Conservation (phyloP, 1,140 invertebrate species). For the Drosophila neocordata region DNA sequence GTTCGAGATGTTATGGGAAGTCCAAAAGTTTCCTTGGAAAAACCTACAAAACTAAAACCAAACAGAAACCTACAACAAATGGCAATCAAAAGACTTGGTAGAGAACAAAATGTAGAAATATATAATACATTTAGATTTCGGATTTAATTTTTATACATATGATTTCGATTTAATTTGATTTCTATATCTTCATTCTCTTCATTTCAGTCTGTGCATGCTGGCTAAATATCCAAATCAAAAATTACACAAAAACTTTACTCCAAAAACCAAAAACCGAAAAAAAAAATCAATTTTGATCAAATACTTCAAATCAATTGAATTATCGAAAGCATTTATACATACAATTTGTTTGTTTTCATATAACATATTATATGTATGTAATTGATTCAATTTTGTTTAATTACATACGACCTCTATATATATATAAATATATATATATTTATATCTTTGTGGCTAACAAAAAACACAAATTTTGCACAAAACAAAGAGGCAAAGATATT, state of each 20-base stretch:
- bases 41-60: conserved; percentile 23
- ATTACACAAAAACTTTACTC: conserved; percentile 50
- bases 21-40: conserved; percentile 18
- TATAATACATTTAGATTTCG: conserved; percentile 36
- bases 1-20: neutral
- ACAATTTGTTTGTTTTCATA: conserved; percentile 45
- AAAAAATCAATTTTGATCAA: conserved; percentile 31
- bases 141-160: conserved; percentile 50
- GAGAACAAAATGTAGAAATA: conserved; percentile 51
- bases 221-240: conserved; percentile 67
- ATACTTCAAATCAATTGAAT: conserved; percentile 49
- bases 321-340: conserved; percentile 59
- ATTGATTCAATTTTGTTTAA: conserved; percentile 27
- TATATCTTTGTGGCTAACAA: conserved; percentile 47
- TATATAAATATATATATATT: conserved; percentile 37
- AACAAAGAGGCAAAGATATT: conserved; percentile 61
- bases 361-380: conserved; percentile 19
- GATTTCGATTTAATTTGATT: conserved; percentile 66
- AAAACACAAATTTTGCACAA: conserved; percentile 47
- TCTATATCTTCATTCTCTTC: conserved; percentile 67
- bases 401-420: conserved; percentile 1
- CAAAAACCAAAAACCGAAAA: conserved; percentile 26
- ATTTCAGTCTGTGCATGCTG: conserved; percentile 83
- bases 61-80: conserved; percentile 61
- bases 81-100: conserved; percentile 79